These are phyloP conservation scores for Chrysomela aeneicollis DNA, from an alignment of 2,888 invertebrate genomes.

Conservation along the genomic window DNA sequence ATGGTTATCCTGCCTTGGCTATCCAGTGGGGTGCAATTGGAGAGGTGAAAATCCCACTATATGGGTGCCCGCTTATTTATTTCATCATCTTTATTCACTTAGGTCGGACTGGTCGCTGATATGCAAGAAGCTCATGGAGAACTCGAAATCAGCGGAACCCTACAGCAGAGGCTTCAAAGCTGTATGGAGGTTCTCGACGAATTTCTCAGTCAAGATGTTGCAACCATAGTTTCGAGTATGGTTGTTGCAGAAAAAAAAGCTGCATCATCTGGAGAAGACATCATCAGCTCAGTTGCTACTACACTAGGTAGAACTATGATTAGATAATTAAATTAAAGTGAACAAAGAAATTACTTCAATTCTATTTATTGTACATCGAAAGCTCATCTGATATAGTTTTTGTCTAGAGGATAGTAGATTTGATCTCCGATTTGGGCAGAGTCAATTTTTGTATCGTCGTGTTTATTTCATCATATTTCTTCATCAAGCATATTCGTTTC, in stretches of 20 bases:
- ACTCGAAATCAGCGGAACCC: conserved; percentile 66
- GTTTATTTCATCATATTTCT: no score
- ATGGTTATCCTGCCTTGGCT: conserved; percentile 80
- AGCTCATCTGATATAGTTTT: no score
- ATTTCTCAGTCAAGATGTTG: conserved; percentile 71
- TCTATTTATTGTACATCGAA: no score
- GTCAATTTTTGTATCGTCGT: no score
- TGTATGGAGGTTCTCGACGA: conserved; percentile 70
- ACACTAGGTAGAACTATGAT: conserved; percentile 70
- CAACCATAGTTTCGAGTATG: conserved; percentile 78
- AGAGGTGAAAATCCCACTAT: conserved; percentile 61
- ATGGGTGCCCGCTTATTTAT: neutral
- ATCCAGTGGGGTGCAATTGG: conserved; percentile 95
- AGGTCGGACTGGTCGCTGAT: conserved; percentile 73
- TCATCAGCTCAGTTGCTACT: conserved; percentile 72
- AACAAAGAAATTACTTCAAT: no score
- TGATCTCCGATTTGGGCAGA: no score
- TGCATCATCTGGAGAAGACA: conserved; percentile 68
- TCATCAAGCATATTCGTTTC: no score
- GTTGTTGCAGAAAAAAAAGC: conserved; percentile 85
- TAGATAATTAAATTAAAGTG: no score
- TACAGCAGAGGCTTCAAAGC: conserved; percentile 72
- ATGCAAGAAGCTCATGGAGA: conserved; percentile 59
- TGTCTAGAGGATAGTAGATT: no score
- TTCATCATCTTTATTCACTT: no score